Conservation (phyloP, 30 jellyfish, hydroid and myxozoan genomes). For the Aurelia aurita region DNA sequence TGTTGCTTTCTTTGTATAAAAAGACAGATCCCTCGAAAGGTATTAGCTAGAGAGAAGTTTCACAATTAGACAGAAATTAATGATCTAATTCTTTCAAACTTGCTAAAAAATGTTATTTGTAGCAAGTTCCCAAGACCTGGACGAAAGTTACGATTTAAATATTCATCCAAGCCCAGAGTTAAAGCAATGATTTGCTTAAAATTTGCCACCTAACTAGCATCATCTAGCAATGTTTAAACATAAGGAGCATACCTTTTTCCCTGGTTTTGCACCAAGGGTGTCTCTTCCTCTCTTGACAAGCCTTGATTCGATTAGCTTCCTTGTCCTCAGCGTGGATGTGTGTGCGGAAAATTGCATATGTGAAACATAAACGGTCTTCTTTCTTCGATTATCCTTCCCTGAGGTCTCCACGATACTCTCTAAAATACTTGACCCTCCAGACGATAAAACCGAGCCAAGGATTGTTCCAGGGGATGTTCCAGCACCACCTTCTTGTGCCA, state of each 20-base stretch:
- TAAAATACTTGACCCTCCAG: constrained; percentile 65
- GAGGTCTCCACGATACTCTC: constrained; percentile 61
- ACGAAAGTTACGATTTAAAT: too few relatives aligned
- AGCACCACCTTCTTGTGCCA: constrained; percentile 86
- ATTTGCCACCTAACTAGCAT: too few relatives aligned
- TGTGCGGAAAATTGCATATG: constrained; percentile 84
- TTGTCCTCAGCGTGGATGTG: constrained; percentile 47
- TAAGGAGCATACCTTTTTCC: constrained; percentile 66
- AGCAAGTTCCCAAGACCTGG: too few relatives aligned
- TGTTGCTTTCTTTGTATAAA: too few relatives aligned
- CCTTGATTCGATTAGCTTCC: constrained; percentile 66
- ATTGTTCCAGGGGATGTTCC: constrained; percentile 76
- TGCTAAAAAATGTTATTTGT: too few relatives aligned
- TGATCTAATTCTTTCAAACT: too few relatives aligned
- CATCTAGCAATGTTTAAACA: background rate
- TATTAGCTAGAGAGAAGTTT: too few relatives aligned
- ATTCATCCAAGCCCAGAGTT: too few relatives aligned
- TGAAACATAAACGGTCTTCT: constrained; percentile 50
- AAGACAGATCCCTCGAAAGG: too few relatives aligned
- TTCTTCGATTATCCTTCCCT: constrained; percentile 35
- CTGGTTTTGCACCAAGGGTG: constrained; percentile 82
- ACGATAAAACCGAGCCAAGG: constrained; percentile 74
- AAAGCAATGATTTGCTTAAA: too few relatives aligned
- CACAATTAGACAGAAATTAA: too few relatives aligned
- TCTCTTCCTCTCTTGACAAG: constrained; percentile 81